Evolutionary conservation across 2,888 invertebrate species (phyloP).

Genomic region (Limulus polyphemus): DNA sequence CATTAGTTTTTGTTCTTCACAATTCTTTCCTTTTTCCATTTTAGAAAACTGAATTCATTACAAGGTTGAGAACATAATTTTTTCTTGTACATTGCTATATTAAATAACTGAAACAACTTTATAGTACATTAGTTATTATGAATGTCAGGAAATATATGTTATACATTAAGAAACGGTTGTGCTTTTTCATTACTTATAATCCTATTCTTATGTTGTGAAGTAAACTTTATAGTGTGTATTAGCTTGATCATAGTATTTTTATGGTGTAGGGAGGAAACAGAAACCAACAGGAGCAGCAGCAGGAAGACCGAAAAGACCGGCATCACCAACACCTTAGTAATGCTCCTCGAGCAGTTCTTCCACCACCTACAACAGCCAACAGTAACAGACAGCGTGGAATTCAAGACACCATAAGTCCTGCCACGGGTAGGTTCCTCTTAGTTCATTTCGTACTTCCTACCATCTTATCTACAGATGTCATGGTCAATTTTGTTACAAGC

Average conservation of each 20-base stretch:
- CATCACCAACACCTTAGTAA: constrained; percentile 20
- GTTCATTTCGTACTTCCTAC: constrained; percentile 14
- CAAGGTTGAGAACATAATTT: too few relatives aligned
- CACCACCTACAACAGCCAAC: constrained; percentile 22
- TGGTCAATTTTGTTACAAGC: too few relatives aligned
- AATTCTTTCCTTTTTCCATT: too few relatives aligned
- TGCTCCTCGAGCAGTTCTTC: constrained; percentile 16
- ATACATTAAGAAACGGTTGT: too few relatives aligned
- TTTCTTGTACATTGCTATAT: too few relatives aligned
- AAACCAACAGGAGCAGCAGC: constrained; percentile 18
- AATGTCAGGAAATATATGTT: too few relatives aligned
- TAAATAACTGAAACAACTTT: too few relatives aligned
- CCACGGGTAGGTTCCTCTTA: constrained; percentile 19
- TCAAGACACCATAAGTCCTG: constrained; percentile 20
- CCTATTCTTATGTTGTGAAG: too few relatives aligned
- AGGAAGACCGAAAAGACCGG: constrained; percentile 19
- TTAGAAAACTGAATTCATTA: too few relatives aligned
- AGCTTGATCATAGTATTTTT: neutral
- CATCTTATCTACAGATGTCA: constrained; percentile 7
- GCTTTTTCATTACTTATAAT: too few relatives aligned
- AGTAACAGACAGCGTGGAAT: constrained; percentile 18
- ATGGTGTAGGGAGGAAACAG: constrained; percentile 17
- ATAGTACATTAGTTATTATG: too few relatives aligned
- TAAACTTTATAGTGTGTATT: neutral
- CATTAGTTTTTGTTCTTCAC: too few relatives aligned